Percentiles rank a stretch among this genome's conserved stretches.
These are phyloP conservation scores for Synodontis membranacea DNA, from an alignment of 2,113 vertebrate species.

Conservation along the genomic window DNA sequence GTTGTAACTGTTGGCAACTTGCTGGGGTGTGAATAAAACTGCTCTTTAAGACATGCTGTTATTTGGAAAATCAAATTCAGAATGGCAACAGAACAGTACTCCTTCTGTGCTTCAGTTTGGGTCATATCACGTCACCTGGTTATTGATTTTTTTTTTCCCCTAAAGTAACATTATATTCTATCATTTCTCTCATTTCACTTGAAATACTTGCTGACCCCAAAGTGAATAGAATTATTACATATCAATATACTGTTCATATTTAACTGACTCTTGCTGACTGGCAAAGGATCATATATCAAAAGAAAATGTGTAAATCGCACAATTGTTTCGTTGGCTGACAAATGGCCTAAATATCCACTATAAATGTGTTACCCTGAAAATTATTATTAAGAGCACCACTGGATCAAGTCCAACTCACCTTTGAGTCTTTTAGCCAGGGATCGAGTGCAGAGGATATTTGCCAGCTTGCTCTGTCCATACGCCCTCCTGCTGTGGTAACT, in stretches of 20 bases:
- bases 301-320: background rate
- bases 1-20: background rate
- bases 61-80: background rate
- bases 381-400: background rate
- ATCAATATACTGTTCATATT: background rate
- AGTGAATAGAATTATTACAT: background rate
- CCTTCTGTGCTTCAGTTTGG: background rate
- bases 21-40: background rate
- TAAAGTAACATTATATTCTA: background rate
- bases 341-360: background rate
- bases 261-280: background rate
- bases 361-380: background rate
- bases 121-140: background rate
- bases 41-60: too few relatives aligned
- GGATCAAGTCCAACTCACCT: conserved; percentile 39
- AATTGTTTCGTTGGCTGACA: background rate
- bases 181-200: too few relatives aligned
- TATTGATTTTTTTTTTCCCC: too few relatives aligned
- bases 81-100: background rate
- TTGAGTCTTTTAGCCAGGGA: conserved; percentile 59
- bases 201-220: too few relatives aligned
- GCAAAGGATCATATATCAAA: background rate
- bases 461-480: conserved; percentile 65
- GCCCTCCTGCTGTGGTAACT: conserved; percentile 57
- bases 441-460: conserved; percentile 59